Base-by-base conservation (phyloP, 2,113 vertebrate genomes). In the Myiagra hebetior region DNA sequence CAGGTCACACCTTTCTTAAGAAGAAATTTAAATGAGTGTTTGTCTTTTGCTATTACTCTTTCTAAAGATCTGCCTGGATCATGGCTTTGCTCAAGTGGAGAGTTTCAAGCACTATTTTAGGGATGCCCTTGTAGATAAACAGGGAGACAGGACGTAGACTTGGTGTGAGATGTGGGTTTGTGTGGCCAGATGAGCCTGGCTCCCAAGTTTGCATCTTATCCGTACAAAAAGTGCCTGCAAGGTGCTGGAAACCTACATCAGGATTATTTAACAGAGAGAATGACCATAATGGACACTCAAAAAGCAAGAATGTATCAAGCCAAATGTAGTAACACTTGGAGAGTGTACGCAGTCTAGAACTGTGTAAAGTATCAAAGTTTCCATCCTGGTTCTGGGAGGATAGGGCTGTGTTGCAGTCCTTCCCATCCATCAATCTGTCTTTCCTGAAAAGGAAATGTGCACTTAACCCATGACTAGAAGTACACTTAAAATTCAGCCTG, bases 401-500 rank as follows among this genome's bases (percentile, higher is more conserved):
- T 2, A 62, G 41, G 33, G 10, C 18, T 72, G 22, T 65, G 16
- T 85, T 80, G 14, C 3, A 4, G 70, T 85, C 23, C 4, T 10
- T 69, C 27, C 28, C 17, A 49, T 73, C 31, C 37, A 49, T 57
- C 55, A 57, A 41, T 57, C n/a, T 33, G 31, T 20, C 13, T 52
- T 87, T 80, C 19, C 63, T 73, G 35, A 27, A 65, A 30, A 70
- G 24, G 7, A 65, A 69, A 20, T 21, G 59, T 87, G 14, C 39
- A 6, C 42, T 63, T 62, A 33, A 41, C 39, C 31, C 3, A 2
- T 27, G 4, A 28, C 46, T 62, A 23, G 35, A 67, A 30, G 23
- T 11, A 35, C 1, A 1, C 9, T 73, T 60, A 62, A 1, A 35
- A 2, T 53, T 65, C 31, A n/a, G 37, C 21, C 30, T 0, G 0